Evolutionary conservation across 2,113 vertebrate genomes (phyloP).

Genomic region (Apistogramma diplotaenia): DNA sequence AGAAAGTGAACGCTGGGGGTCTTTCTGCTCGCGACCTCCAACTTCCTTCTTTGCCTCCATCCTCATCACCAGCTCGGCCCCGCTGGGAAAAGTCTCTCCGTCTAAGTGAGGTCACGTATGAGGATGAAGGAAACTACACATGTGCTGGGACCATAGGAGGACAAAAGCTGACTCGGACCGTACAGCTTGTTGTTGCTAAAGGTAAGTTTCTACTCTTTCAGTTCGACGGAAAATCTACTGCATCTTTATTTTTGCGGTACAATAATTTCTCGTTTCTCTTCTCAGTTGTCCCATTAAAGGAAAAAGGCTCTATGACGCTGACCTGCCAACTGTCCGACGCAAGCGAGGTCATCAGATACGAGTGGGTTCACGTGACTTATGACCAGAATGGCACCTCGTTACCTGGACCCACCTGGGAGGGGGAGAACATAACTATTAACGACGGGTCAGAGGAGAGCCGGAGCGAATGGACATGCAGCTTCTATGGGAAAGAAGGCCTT

Average conservation of each 20-base stretch:
- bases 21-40: not conserved
- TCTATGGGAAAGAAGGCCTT: constrained; percentile 48
- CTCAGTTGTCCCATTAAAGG: constrained; percentile 53
- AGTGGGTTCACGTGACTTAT: constrained; percentile 66
- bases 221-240: not conserved
- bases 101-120: constrained; percentile 49
- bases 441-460: constrained; percentile 4
- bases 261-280: not conserved
- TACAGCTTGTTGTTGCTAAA: constrained; percentile 69
- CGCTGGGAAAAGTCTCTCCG: constrained; percentile 44
- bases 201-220: constrained; percentile 41
- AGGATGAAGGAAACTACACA: constrained; percentile 67
- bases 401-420: constrained; percentile 15
- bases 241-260: not conserved
- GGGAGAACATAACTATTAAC: constrained; percentile 39
- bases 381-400: constrained; percentile 42
- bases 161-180: constrained; percentile 29
- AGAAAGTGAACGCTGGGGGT: constrained; percentile 19
- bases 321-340: constrained; percentile 67
- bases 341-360: constrained; percentile 54
- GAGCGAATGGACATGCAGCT: constrained; percentile 67
- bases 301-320: constrained; percentile 26
- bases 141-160: constrained; percentile 51
- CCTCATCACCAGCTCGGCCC: not conserved
- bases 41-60: not conserved